A percentile compares a stretch with the other conserved stretches of the same genome.
Conservation (phyloP, 2,888 invertebrate species). For the Idaea biselata region DNA sequence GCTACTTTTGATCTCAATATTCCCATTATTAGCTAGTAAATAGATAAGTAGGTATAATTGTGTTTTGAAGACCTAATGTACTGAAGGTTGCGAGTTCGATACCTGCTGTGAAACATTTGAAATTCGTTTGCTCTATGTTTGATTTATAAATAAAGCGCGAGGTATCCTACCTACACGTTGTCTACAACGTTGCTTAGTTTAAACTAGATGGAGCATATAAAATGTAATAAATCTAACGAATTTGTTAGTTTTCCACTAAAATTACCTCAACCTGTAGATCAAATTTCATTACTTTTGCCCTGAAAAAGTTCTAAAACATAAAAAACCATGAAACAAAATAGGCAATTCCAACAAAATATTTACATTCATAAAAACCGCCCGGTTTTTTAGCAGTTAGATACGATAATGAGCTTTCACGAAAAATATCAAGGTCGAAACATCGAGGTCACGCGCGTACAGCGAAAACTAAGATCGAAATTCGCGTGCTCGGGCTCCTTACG, state of each 20-base stretch:
- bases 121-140: too few relatives aligned
- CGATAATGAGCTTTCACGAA: slow-evolving; percentile 33
- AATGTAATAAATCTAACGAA: too few relatives aligned
- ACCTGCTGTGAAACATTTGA: too few relatives aligned
- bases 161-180: too few relatives aligned
- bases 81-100: too few relatives aligned
- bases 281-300: slow-evolving; percentile 4
- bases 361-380: not conserved
- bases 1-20: too few relatives aligned
- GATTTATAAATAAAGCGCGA: too few relatives aligned
- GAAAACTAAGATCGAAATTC: slow-evolving; percentile 50
- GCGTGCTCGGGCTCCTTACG: slow-evolving; percentile 54
- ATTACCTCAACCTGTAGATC: not conserved
- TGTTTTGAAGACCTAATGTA: too few relatives aligned
- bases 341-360: not conserved
- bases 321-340: not conserved
- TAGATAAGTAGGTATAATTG: too few relatives aligned
- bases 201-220: too few relatives aligned
- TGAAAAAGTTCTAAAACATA: slow-evolving; percentile 10
- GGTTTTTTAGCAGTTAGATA: slow-evolving; percentile 11
- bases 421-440: slow-evolving; percentile 43
- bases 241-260: not conserved
- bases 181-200: too few relatives aligned
- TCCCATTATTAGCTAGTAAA: too few relatives aligned
- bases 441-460: slow-evolving; percentile 30